Evolutionary conservation across 1,140 invertebrate species (phyloP).

Genomic region (Caligus rogercresseyi): DNA sequence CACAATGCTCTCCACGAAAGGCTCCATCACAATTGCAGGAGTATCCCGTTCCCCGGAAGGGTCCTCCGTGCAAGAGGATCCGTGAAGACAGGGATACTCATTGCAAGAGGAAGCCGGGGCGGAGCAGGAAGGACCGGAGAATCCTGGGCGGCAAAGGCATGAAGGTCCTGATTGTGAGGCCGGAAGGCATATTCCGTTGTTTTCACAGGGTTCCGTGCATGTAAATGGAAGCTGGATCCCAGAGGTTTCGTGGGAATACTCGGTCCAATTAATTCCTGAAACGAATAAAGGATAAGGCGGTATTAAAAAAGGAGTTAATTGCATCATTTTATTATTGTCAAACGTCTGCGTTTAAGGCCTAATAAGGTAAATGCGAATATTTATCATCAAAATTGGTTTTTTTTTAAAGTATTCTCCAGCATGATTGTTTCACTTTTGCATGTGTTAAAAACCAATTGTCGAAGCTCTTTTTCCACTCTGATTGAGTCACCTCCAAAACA

Average conservation of each 20-base stretch:
- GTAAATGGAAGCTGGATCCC: not conserved
- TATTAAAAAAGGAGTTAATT: too few species aligned
- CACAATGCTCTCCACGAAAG: conserved; percentile 63
- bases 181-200: not conserved
- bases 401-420: too few species aligned
- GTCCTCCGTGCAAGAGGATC: conserved; percentile 51
- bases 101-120: conserved; percentile 37
- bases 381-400: too few species aligned
- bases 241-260: not conserved
- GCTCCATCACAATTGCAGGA: conserved; percentile 55
- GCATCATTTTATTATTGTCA: too few species aligned
- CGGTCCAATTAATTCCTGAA: not conserved
- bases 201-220: not conserved
- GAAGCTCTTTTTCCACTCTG: too few species aligned
- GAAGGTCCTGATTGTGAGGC: not conserved
- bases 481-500: too few species aligned
- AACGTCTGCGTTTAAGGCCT: too few species aligned
- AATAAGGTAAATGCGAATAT: too few species aligned
- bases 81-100: conserved; percentile 57
- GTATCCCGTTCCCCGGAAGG: conserved; percentile 42
- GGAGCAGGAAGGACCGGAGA: conserved; percentile 45
- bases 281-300: too few species aligned
- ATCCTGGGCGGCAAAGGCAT: conserved; percentile 58
- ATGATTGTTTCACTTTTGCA: too few species aligned
- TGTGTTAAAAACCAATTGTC: too few species aligned